These are phyloP conservation scores for Diabrotica virgifera DNA, from an alignment of 1,140 invertebrate species.

Conservation along the genomic window DNA sequence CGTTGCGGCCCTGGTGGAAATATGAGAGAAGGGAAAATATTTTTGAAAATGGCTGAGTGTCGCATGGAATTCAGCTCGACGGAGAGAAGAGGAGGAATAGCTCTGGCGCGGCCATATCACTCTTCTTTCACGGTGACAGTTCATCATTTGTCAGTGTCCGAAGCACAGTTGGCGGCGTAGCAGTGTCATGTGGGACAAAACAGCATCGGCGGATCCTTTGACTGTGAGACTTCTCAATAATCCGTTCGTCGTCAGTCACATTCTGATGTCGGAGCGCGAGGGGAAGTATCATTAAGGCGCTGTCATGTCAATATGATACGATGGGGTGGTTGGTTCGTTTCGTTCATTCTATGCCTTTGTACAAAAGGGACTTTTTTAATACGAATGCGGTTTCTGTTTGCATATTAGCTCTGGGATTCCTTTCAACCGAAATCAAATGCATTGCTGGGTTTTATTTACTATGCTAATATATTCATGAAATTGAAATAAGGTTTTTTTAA, in stretches of 20 bases:
- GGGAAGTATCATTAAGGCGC: conserved; percentile 47
- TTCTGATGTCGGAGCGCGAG: conserved; percentile 37
- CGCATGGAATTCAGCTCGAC: conserved; percentile 37
- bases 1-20: conserved; percentile 27
- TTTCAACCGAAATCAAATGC: conserved; percentile 39
- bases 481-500: conserved; percentile 38
- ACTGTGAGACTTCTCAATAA: conserved; percentile 35
- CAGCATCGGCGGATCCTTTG: conserved; percentile 43
- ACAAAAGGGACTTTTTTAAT: conserved; percentile 48
- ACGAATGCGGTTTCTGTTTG: conserved; percentile 42
- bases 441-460: conserved; percentile 37
- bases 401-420: conserved; percentile 39
- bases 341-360: conserved; percentile 32
- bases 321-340: conserved; percentile 37
- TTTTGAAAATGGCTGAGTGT: conserved; percentile 47
- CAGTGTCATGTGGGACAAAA: conserved; percentile 50
- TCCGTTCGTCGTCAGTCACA: conserved; percentile 29
- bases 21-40: conserved; percentile 44
- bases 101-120: conserved; percentile 48
- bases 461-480: conserved; percentile 43
- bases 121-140: conserved; percentile 51
- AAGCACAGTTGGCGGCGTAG: conserved; percentile 47
- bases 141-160: conserved; percentile 51
- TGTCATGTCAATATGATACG: conserved; percentile 49
- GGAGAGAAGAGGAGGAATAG: conserved; percentile 44